These are phyloP conservation scores for Clitarchus hookeri DNA, from an alignment of 2,888 invertebrate species.

Conservation along the genomic window DNA sequence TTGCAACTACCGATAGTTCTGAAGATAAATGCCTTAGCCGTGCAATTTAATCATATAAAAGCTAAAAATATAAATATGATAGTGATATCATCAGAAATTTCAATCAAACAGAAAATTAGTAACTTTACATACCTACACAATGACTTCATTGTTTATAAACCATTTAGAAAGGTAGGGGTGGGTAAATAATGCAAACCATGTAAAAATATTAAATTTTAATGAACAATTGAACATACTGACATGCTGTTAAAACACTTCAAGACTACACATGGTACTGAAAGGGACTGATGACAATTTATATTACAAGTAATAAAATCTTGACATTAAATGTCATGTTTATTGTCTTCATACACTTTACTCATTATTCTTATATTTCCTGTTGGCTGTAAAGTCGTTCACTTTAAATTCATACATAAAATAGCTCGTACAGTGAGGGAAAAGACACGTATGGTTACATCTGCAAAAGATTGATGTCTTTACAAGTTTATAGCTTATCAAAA, in stretches of 20 bases:
- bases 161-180: no score
- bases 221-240: conserved; percentile 25
- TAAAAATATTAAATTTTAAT: conserved; percentile 28
- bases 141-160: no score
- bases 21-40: no score
- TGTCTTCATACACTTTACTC: conserved; percentile 34
- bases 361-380: background rate
- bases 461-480: conserved; percentile 16
- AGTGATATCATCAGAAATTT: no score
- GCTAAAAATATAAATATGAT: no score
- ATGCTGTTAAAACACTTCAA: conserved; percentile 22
- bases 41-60: no score
- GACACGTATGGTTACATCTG: conserved; percentile 30
- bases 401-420: conserved; percentile 28
- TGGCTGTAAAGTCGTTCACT: background rate
- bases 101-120: no score
- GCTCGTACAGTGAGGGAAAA: conserved; percentile 33
- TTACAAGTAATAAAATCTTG: conserved; percentile 24
- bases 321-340: conserved; percentile 34
- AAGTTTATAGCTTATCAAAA: conserved; percentile 22
- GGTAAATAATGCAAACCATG: background rate
- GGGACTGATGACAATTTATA: conserved; percentile 10
- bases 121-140: no score
- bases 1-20: no score
- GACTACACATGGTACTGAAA: conserved; percentile 12